Evolutionary conservation across 2,113 vertebrate species (phyloP), one percentile per base, ranked within the genome.

Genomic region (Catharus fuscescens): DNA sequence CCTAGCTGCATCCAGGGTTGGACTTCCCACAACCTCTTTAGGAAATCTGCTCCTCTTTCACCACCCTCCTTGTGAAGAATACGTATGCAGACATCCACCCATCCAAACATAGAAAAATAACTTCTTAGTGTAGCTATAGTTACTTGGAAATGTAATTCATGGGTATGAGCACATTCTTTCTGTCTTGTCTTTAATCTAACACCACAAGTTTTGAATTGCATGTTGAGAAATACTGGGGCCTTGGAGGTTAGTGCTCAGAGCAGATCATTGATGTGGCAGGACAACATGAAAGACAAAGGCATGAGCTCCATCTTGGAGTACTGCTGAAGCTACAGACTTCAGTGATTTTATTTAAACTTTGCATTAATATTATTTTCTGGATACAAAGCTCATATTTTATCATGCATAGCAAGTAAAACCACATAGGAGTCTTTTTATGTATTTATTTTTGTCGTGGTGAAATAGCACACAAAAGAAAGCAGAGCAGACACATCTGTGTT

Each of bases 201-300:
- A 72, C 40, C 32, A 20, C 36, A 93, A 82, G 48, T 42, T 85
- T 82, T 72, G 62, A 88, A 92, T 86, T 96, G 66, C 71, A 80
- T 3, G 59, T 93, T 94, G 90, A 80, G 85, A 94, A 94, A 92
- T 80, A 83, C 71, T 29, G 52, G 90, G 90, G 76, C 31, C 87
- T 90, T 29, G 48, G 57, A 91, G 53, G 78, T 76, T 65, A 77
- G 70, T 70, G 54, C 76, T 92, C 28, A 54, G 76, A 88, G 79
- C 53, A 82, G 66, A 83, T 54, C 45, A 34, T 3, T 72, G 62
- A 42, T 88, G 74, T 72, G 52, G 66, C 45, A 65, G 74, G 53
- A 66, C 79, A 61, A 42, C 32, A 47, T 70, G 50, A 90, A 77
- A 90, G 34, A 38, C 50, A 66, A 83, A 73, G 44, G 42, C 40